A percentile compares a stretch with the other conserved stretches of the same genome.
These are phyloP conservation scores for Mobula birostris DNA, from an alignment of 2,113 vertebrate species.

Conservation along the genomic window DNA sequence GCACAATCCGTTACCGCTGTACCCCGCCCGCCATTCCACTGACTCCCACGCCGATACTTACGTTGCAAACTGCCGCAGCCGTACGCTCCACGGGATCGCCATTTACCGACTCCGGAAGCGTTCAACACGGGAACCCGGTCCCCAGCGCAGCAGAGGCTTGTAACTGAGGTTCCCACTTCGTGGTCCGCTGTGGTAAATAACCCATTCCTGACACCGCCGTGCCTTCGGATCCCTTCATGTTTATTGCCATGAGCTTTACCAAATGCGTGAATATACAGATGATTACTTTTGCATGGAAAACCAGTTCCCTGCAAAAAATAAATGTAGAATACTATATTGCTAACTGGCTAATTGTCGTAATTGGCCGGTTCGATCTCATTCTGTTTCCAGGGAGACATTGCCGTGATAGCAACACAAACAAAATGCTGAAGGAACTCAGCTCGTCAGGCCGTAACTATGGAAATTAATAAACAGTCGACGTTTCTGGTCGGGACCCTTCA, in stretches of 20 bases:
- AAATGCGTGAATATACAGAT: not conserved
- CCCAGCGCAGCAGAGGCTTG: not conserved
- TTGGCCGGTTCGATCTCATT: not conserved
- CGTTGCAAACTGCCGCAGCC: not conserved
- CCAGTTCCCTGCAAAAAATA: not conserved
- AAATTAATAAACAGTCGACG: too few relatives aligned
- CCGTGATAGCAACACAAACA: too few relatives aligned
- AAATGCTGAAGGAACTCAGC: too few relatives aligned
- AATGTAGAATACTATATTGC: not conserved
- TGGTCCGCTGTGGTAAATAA: not conserved
- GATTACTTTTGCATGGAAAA: not conserved
- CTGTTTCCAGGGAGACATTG: not conserved
- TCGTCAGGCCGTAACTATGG: too few relatives aligned
- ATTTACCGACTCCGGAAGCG: not conserved
- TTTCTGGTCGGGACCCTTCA: too few relatives aligned
- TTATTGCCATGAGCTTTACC: not conserved
- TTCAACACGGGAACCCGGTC: not conserved
- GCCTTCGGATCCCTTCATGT: not conserved
- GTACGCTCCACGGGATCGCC: not conserved
- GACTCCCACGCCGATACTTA: not conserved
- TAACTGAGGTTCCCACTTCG: not conserved
- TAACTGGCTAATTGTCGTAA: not conserved
- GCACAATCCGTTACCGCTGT: too few relatives aligned
- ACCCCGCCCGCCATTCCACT: too few relatives aligned
- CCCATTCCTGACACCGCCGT: too few relatives aligned